Conservation (phyloP, 2,888 invertebrate genomes). For the Xylota sylvarum region DNA sequence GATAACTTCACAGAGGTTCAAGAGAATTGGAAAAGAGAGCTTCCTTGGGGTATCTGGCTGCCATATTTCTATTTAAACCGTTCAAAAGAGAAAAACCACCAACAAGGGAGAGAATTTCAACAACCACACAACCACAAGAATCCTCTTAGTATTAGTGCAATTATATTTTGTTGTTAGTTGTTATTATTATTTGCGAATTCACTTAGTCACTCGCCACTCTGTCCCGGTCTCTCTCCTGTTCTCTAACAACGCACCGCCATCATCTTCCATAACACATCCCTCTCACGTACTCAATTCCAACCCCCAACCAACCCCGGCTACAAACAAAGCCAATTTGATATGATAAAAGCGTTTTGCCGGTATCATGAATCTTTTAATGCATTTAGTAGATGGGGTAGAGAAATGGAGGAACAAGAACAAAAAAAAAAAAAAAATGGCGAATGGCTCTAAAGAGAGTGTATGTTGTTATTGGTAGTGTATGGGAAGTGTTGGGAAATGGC, state of each 20-base stretch:
- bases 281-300: conserved; percentile 44
- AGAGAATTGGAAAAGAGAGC: conserved; percentile 36
- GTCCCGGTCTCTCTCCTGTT: conserved; percentile 32
- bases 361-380: conserved; percentile 80
- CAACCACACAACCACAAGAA: conserved; percentile 29
- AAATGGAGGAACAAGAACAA: conserved; percentile 44
- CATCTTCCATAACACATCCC: conserved; percentile 41
- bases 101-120: conserved; percentile 19
- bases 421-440: conserved; percentile 47
- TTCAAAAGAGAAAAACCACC: conserved; percentile 17
- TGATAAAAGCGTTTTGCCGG: conserved; percentile 80
- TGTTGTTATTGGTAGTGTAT: conserved; percentile 50
- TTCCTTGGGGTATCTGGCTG: neutral
- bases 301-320: conserved; percentile 49
- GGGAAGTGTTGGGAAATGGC: conserved; percentile 33
- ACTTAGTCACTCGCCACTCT: conserved; percentile 63
- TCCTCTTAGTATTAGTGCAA: conserved; percentile 65
- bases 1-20: conserved; percentile 1
- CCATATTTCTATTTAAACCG: neutral
- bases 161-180: conserved; percentile 74
- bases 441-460: conserved; percentile 65
- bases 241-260: conserved; percentile 25
- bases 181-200: conserved; percentile 76
- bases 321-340: conserved; percentile 80
- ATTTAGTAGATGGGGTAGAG: conserved; percentile 76